phyloP scores from a whole-genome alignment of 2,113 vertebrate genomes.

The Hydropotes inermis region DNA sequence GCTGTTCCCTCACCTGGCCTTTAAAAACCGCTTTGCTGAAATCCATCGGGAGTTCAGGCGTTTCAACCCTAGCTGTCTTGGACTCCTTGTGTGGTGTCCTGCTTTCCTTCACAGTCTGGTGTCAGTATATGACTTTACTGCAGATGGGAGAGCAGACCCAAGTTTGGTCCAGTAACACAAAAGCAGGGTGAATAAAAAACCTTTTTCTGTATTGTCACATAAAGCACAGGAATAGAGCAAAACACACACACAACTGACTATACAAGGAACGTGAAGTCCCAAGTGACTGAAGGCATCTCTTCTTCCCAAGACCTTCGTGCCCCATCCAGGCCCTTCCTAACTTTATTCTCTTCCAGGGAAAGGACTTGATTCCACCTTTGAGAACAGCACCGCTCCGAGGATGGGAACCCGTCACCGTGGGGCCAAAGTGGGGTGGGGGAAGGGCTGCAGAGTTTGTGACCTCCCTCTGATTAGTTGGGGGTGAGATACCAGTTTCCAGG shows the following conservation, averaged over 20 bases:
- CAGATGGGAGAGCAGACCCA: not conserved
- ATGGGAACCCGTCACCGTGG: not conserved
- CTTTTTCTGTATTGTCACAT: not conserved
- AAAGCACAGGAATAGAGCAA: not conserved
- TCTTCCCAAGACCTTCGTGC: not conserved
- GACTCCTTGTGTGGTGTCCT: not conserved
- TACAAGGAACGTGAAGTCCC: not conserved
- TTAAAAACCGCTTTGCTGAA: not conserved
- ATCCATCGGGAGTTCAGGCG: not conserved
- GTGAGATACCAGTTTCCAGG: not conserved
- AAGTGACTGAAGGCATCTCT: not conserved
- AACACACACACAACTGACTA: not conserved
- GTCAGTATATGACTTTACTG: not conserved
- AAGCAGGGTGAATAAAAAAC: not conserved
- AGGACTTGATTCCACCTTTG: not conserved
- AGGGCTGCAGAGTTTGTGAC: not conserved
- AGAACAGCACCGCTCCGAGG: not conserved
- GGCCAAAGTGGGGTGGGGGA: not conserved
- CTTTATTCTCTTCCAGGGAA: not conserved
- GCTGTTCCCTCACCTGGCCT: not conserved
- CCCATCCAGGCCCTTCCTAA: not conserved
- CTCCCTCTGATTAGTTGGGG: not conserved
- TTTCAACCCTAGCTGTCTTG: not conserved
- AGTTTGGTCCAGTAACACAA: not conserved
- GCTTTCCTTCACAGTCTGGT: not conserved